These are phyloP conservation scores for Verasper variegatus DNA, from an alignment of 2,113 vertebrate genomes.

Conservation along the genomic window DNA sequence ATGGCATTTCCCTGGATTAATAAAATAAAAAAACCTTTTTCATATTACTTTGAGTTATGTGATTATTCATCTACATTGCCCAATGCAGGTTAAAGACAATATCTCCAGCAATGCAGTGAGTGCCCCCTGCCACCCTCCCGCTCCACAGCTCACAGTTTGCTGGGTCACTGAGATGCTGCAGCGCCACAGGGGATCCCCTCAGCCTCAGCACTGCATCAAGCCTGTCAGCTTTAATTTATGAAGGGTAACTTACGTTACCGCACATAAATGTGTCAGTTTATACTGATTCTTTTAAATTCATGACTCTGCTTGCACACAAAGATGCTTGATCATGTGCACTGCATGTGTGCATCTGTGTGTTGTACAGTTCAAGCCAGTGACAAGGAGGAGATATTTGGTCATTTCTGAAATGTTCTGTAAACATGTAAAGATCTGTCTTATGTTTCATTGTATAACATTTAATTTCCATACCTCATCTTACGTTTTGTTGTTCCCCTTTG, in stretches of 20 bases:
- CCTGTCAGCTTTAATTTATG: slow-evolving; percentile 42
- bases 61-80: not conserved
- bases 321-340: not conserved
- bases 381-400: not conserved
- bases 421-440: no score
- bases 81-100: not conserved
- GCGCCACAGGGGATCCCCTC: not conserved
- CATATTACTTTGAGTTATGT: not conserved
- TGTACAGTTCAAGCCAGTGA: not conserved
- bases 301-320: not conserved
- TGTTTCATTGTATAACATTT: no score
- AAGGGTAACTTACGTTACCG: not conserved
- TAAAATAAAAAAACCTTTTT: not conserved
- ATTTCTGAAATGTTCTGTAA: not conserved
- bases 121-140: not conserved
- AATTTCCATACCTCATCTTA: not conserved
- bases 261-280: not conserved
- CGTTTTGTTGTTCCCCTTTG: no score
- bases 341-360: not conserved
- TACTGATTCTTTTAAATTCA: not conserved
- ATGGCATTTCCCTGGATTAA: no score
- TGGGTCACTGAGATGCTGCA: slow-evolving; percentile 29
- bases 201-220: not conserved
- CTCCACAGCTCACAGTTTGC: slow-evolving; percentile 4
- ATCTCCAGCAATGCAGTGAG: not conserved